Evolutionary conservation across 2,113 vertebrate genomes (phyloP), one percentile per base, ranked within the genome.

Genomic region (Girardinichthys multiradiatus): DNA sequence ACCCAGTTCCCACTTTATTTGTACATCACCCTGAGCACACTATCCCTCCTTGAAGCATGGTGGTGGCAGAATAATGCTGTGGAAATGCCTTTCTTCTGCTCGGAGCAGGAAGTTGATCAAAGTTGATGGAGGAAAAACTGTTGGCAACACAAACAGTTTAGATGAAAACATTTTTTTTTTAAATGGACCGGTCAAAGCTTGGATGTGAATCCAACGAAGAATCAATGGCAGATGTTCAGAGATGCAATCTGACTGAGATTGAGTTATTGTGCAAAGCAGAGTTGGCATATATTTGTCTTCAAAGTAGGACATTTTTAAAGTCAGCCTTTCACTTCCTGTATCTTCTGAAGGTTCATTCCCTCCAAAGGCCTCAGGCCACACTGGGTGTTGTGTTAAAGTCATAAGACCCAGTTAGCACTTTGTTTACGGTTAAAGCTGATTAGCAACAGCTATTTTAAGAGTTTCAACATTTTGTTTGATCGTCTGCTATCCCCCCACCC

Each of bases 331-430:
- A 30, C 69, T 54, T 75, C 45, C 30, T 39, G 0, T 62, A 4
- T 68, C 62, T 45, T 60, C 11, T 19, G 10, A 61, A 15, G 26
- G 57, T 62, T 66, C n/a, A 67, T 61, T 71, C 68, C 62, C 62
- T 28, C 24, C 28, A 4, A 21, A 29, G 60, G 76, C 68, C 67
- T 48, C 17, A 67, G 39, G 45, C 27, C 6, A 2, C 4, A 19
- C 57, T 64, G 63, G 26, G 76, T 29, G 8, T n/a, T 28, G 31
- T 12, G 37, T 17, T 48, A 61, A 39, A 61, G 84, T 90, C 90
- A 90, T 17, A 33, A 75, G 87, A 90, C 64, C 35, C 7, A 30
- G 69, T 76, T 30, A 39, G 81, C 71, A 8, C 59, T 74, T 67
- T 79, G 80, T 78, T 85, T 68, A 76, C 60, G 31, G 64, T 83